Percentiles rank a stretch among this genome's conserved stretches.
Conservation (phyloP, 2,113 vertebrate species). For the Oncorhynchus mykiss region DNA sequence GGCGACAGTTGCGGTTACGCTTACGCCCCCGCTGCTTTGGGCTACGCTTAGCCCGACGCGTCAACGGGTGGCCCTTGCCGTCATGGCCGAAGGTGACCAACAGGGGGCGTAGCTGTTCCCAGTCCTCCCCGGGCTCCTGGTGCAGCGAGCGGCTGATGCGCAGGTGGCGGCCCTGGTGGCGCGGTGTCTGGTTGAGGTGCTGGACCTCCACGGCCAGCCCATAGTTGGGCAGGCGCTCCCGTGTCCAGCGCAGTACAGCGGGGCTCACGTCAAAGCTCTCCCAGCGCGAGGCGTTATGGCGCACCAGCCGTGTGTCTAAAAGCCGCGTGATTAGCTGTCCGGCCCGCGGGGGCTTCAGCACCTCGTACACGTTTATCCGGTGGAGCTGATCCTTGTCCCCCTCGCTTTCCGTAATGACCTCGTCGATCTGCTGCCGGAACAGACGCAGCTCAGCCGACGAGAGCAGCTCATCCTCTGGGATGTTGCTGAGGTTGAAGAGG, state of each 20-base stretch:
- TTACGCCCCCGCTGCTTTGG: conserved; percentile 87
- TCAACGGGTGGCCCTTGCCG: conserved; percentile 88
- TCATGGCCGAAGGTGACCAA: conserved; percentile 97
- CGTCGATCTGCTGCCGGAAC: conserved; percentile 86
- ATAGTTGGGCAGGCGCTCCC: conserved; percentile 87
- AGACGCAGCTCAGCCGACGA: conserved; percentile 93
- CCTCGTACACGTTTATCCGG: conserved; percentile 96
- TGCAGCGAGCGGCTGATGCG: conserved; percentile 91
- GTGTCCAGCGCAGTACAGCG: conserved; percentile 93
- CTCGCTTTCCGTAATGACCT: conserved; percentile 61
- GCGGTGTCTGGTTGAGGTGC: conserved; percentile 80
- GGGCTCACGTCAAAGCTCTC: conserved; percentile 98
- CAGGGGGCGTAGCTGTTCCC: conserved; percentile 93
- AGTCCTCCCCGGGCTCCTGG: conserved; percentile 83
- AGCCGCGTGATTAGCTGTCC: conserved; percentile 90
- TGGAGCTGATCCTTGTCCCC: conserved; percentile 77
- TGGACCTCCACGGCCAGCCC: conserved; percentile 92
- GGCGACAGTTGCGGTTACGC: conserved; percentile 91
- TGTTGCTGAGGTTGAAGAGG: conserved; percentile 97
- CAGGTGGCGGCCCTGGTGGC: conserved; percentile 86
- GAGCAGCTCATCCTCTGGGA: conserved; percentile 92
- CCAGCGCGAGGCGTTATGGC: conserved; percentile 89
- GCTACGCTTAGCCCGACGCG: conserved; percentile 87
- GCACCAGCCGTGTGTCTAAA: conserved; percentile 93
- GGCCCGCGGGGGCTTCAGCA: conserved; percentile 82